These are phyloP conservation scores for Hemistola chrysoprasaria DNA, from an alignment of 2,888 invertebrate species.

Conservation along the genomic window DNA sequence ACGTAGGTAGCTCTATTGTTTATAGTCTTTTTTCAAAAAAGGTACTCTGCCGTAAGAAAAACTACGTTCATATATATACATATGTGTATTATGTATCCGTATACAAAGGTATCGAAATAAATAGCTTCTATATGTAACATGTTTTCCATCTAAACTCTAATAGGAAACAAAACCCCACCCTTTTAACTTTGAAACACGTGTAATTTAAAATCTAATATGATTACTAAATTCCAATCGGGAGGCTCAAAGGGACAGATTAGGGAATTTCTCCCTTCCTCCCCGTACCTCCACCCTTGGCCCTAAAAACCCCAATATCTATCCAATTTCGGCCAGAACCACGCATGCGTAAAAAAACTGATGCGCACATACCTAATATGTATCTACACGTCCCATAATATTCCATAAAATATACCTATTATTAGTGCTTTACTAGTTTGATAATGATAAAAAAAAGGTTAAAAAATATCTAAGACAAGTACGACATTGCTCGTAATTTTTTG, in stretches of 20 bases:
- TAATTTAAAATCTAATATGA: conserved; percentile 82
- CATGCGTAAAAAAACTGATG: conserved; percentile 78
- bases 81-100: too few species aligned
- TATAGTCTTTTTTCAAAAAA: too few species aligned
- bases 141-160: conserved; percentile 52
- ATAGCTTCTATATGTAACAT: conserved; percentile 22
- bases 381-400: background rate
- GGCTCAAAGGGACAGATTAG: conserved; percentile 80
- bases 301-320: conserved; percentile 78
- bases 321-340: conserved; percentile 74
- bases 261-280: conserved; percentile 48
- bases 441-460: too few species aligned
- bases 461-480: too few species aligned
- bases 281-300: conserved; percentile 51
- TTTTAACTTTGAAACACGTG: conserved; percentile 71
- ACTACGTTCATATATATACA: too few species aligned
- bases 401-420: background rate
- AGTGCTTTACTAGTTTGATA: too few species aligned
- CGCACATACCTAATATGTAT: conserved; percentile 46
- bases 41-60: too few species aligned
- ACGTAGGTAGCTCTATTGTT: too few species aligned
- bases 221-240: conserved; percentile 80
- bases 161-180: conserved; percentile 69
- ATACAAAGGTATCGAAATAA: conserved; percentile 2
- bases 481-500: too few species aligned